Percentiles rank a stretch among this genome's conserved stretches.
Evolutionary conservation across 2,797 vertebrate genomes (phyloP).

Genomic region (Eulemur mongoz): DNA sequence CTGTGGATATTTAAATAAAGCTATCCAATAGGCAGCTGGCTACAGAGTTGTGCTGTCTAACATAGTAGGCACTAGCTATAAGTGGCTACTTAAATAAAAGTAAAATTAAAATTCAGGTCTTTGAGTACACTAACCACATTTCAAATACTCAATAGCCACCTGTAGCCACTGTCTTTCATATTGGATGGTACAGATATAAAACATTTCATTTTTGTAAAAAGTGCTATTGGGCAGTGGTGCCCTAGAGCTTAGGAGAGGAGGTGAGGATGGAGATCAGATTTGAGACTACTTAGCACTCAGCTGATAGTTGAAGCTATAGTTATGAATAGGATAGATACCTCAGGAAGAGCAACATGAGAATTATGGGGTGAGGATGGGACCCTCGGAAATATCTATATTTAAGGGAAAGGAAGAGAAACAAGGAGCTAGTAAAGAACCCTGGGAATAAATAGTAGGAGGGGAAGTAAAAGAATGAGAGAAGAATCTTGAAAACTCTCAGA

Average conservation of each 20-base stretch:
- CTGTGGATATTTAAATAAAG: slow-evolving; percentile 38
- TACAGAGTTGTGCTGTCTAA: neutral
- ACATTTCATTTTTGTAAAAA: neutral
- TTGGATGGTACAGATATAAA: neutral
- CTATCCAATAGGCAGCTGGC: neutral
- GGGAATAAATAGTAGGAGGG: neutral
- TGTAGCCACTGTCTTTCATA: neutral
- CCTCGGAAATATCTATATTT: slow-evolving; percentile 9
- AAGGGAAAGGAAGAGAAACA: slow-evolving; percentile 29
- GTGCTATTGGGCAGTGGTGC: neutral
- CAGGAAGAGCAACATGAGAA: neutral
- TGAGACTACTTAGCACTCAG: neutral
- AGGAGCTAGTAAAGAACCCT: neutral
- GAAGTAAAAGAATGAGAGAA: neutral
- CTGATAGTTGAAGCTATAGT: neutral
- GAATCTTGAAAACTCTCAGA: neutral
- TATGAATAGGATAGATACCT: neutral
- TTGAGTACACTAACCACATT: slow-evolving; percentile 11
- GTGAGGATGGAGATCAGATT: neutral
- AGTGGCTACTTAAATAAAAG: slow-evolving; percentile 33
- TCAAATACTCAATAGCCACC: neutral
- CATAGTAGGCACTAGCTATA: neutral
- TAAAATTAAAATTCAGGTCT: slow-evolving; percentile 36
- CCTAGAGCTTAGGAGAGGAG: neutral
- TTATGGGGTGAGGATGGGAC: neutral